Evolutionary conservation across 2,888 invertebrate species (phyloP), one percentile per base, ranked within the genome.

Genomic region (Drosophila fungiperda): DNA sequence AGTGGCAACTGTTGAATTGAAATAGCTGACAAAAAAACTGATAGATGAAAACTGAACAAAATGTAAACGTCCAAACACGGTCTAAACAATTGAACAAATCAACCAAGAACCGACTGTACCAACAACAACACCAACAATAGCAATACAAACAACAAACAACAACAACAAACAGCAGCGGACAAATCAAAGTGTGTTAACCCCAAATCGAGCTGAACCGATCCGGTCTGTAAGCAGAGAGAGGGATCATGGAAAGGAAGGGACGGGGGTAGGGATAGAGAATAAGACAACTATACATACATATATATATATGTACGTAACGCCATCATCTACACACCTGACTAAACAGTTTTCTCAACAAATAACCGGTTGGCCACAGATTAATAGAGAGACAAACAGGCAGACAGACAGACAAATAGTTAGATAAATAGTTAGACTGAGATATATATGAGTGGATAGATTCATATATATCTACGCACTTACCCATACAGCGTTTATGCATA

Each of bases 161-260:
- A 38, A 54, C 32, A 57, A 32, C 40, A 40, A 29, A 29, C 32
- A 40, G 54, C 55, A 54, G 55, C 49, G 57, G 68, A 67, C 68
- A 79, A 87, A 81, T 89, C 87, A 76, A 83, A 82, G 83, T 89
- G 63, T 84, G 89, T 84, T 84, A 76, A 87, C 84, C 76, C 65
- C 87, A 59, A 62, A 76, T 59, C 61, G 59, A 79, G 63, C 52
- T 53, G 71, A 80, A 72, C 59, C 68, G 76, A 78, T 65, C 72
- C 77, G 80, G 76, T 80, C 72, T 36, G 26, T 42, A 33, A 48
- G 60, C 63, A 49, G 52, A 23, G 1, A 54, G 32, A 33, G 36
- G 36, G 23, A 26, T 7, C 59, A 57, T 26, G n/a, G 32, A 48
- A 23, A 50, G 40, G 40, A 20, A 40, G 15, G 20, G n/a, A 20